phyloP scores from a whole-genome alignment of 2,797 vertebrate genomes.

The Siniperca undulata region DNA sequence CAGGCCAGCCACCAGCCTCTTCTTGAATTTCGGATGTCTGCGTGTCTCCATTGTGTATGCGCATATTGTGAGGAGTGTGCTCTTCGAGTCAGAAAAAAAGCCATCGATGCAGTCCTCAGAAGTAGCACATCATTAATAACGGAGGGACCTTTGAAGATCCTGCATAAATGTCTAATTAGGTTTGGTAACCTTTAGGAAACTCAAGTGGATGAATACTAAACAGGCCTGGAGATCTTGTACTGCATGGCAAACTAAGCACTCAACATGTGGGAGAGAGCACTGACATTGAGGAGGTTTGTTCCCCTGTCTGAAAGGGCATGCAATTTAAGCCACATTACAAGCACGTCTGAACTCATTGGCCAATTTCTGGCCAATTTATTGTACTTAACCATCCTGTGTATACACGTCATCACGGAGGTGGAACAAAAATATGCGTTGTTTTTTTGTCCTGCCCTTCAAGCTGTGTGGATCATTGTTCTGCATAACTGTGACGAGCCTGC shows the following conservation, averaged over 20 bases:
- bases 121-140: constrained; percentile 88
- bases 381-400: constrained; percentile 69
- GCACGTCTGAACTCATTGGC: constrained; percentile 73
- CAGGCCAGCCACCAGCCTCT: constrained; percentile 41
- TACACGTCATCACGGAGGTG: constrained; percentile 55
- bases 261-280: constrained; percentile 79
- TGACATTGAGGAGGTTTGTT: constrained; percentile 82
- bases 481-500: constrained; percentile 59
- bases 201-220: constrained; percentile 85
- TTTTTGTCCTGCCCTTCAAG: constrained; percentile 68
- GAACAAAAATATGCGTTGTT: constrained; percentile 47
- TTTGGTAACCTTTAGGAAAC: constrained; percentile 88
- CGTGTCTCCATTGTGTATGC: constrained; percentile 76
- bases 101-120: constrained; percentile 82
- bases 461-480: constrained; percentile 63
- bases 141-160: constrained; percentile 87
- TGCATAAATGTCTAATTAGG: constrained; percentile 89
- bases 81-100: constrained; percentile 74
- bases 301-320: constrained; percentile 78
- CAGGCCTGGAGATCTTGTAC: constrained; percentile 78
- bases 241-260: constrained; percentile 84
- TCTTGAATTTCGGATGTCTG: constrained; percentile 53
- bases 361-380: constrained; percentile 75
- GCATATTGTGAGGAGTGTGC: constrained; percentile 78
- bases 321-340: constrained; percentile 80